Base-by-base conservation (phyloP, 2,888 invertebrate genomes). In the Cataglyphis altisquamis region DNA sequence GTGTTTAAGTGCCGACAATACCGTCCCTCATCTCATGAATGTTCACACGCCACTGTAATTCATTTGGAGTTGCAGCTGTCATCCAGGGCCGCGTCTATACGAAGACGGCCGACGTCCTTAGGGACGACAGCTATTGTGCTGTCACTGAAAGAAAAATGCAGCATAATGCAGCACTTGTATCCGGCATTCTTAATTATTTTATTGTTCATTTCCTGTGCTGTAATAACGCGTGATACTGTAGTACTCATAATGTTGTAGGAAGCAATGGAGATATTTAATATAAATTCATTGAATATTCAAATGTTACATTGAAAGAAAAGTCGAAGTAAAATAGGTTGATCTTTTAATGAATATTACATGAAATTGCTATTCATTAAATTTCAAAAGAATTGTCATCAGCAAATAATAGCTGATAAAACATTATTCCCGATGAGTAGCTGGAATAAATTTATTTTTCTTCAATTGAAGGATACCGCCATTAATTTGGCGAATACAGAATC, bases 61-160 rank as follows among this genome's bases (percentile, higher is more conserved):
- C 84, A 86, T 81, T 68, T 82, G 68, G 60, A 74, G 48, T 67
- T 83, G 84, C 88, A 87, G 87, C 86, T 84, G 88, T 52, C 66
- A 52, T 39, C 45, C 84, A 86, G 81, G 52, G 68, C 29, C 66
- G 86, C 68, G 63, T 29, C 39, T 57, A 9, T 8, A 64, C 10
- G 32, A 55, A 60, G 78, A 52, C 48, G 66, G 32, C 32, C 21
- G 29, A 52, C 25, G 25, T 25, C 25, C 18, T 77, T 66, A 21
- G 57, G 41, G 10, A 55, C 32, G 8, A 52, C 8, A 32, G 18
- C 36, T 75, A 74, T 64, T 75, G 64, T 39, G 39, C 39, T 67
- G n/a, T 41, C n/a, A 18, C 39, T 12, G 52, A 63, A 39, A 39
- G 62, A 81, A 81, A 68, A 29, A 73, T 55, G 52, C 52, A 36